A percentile compares a stretch with the other conserved stretches of the same genome.
phyloP scores from a whole-genome alignment of 2,797 vertebrate species.

The Petrocephalus sullivani region DNA sequence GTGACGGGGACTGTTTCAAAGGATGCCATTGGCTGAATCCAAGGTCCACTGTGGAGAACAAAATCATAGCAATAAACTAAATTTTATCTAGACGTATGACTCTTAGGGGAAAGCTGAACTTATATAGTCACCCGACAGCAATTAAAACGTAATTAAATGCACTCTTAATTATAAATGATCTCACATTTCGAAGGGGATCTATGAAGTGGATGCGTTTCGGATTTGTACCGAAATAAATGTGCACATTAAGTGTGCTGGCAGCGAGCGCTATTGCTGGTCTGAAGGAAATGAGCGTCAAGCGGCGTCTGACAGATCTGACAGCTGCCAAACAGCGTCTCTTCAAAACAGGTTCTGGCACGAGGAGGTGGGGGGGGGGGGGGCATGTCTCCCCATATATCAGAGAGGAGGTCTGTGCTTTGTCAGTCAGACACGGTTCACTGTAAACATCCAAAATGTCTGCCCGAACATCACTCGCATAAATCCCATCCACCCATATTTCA shows the following conservation, averaged over 20 bases:
- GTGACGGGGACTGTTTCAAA: background rate
- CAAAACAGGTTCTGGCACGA: background rate
- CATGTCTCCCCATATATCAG: conserved; percentile 5
- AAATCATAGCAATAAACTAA: background rate
- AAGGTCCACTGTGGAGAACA: background rate
- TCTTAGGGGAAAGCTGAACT: background rate
- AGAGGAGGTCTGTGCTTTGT: conserved; percentile 15
- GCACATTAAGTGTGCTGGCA: background rate
- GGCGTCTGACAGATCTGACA: conserved; percentile 20
- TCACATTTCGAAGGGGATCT: conserved; percentile 20
- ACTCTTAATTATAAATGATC: conserved; percentile 19
- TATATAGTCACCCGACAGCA: background rate
- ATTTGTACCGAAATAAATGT: conserved; percentile 24
- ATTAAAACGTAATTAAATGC: conserved; percentile 12
- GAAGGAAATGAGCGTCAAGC: conserved; percentile 26
- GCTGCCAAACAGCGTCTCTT: conserved; percentile 25
- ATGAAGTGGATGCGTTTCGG: conserved; percentile 16
- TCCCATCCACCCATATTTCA: conserved; percentile 16
- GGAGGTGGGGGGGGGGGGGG: background rate
- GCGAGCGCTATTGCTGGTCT: background rate
- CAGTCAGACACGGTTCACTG: conserved; percentile 24
- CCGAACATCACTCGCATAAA: conserved; percentile 24
- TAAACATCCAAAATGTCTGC: conserved; percentile 32
- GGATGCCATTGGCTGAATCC: background rate
- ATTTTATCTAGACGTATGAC: background rate